phyloP scores from a whole-genome alignment of 2,888 invertebrate genomes.

The Drosophila differens region DNA sequence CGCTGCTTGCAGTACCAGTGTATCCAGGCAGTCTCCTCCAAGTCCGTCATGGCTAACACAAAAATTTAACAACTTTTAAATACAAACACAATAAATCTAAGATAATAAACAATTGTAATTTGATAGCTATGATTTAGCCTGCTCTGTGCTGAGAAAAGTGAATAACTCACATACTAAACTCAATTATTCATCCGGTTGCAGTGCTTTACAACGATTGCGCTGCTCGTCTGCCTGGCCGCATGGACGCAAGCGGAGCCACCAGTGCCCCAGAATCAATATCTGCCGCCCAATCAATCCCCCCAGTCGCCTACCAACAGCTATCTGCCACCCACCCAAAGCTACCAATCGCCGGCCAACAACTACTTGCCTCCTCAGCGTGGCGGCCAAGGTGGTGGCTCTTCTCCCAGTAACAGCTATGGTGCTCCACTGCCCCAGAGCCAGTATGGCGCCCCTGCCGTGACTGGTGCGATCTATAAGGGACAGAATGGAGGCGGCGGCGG shows the following conservation, averaged over 20 bases:
- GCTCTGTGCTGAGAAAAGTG: neutral
- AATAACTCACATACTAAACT: too few species aligned
- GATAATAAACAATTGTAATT: neutral
- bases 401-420: constrained; percentile 77
- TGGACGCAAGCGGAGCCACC: constrained; percentile 84
- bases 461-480: constrained; percentile 86
- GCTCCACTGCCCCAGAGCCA: constrained; percentile 85
- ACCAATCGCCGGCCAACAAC: constrained; percentile 84
- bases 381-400: constrained; percentile 50
- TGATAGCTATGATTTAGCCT: constrained; percentile 11
- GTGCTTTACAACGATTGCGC: constrained; percentile 84
- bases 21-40: constrained; percentile 99
- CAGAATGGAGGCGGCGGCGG: constrained; percentile 64
- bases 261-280: constrained; percentile 84
- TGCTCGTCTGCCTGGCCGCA: constrained; percentile 82
- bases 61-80: neutral
- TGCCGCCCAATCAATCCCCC: constrained; percentile 85
- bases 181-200: constrained; percentile 32
- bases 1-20: constrained; percentile 99
- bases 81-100: constrained; percentile 3
- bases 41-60: constrained; percentile 94
- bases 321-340: constrained; percentile 85
- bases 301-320: constrained; percentile 84
- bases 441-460: constrained; percentile 87
- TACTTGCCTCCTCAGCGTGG: constrained; percentile 85